These are phyloP conservation scores for Heliconius sara DNA, from an alignment of 2,888 invertebrate species.

Conservation along the genomic window DNA sequence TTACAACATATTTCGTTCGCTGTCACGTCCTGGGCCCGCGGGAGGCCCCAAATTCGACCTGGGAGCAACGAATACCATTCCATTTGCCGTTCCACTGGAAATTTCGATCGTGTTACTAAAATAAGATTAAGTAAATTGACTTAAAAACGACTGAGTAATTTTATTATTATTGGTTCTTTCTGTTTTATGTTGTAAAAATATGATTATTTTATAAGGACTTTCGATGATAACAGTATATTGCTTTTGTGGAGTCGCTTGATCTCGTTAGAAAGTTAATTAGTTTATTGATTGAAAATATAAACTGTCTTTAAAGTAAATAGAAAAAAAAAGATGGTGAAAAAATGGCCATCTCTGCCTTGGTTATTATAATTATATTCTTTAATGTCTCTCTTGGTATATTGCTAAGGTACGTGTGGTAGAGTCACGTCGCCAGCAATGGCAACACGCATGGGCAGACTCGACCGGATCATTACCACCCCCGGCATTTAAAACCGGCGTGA, in stretches of 20 bases:
- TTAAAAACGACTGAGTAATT: conserved; percentile 20
- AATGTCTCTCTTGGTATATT: background rate
- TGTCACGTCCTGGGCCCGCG: conserved; percentile 58
- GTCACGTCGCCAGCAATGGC: no score
- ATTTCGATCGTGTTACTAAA: conserved; percentile 37
- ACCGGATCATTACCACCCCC: no score
- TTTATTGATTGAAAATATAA: no score
- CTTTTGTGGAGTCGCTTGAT: no score
- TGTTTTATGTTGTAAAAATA: background rate
- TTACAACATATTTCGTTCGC: conserved; percentile 54
- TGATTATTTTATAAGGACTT: background rate
- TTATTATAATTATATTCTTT: background rate
- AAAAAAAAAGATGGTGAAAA: background rate
- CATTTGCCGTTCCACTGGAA: conserved; percentile 49
- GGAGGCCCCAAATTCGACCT: conserved; percentile 62
- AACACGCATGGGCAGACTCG: no score
- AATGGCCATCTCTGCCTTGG: background rate
- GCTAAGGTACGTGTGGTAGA: no score
- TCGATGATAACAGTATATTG: background rate
- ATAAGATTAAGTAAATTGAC: conserved; percentile 24
- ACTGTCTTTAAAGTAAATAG: no score
- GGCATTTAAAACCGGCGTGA: no score
- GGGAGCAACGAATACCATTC: conserved; percentile 62
- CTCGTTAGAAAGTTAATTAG: no score
- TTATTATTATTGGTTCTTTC: conserved; percentile 11